Evolutionary conservation across 92 coral and sea anemone species (phyloP).

Genomic region (Micromussa lordhowensis): DNA sequence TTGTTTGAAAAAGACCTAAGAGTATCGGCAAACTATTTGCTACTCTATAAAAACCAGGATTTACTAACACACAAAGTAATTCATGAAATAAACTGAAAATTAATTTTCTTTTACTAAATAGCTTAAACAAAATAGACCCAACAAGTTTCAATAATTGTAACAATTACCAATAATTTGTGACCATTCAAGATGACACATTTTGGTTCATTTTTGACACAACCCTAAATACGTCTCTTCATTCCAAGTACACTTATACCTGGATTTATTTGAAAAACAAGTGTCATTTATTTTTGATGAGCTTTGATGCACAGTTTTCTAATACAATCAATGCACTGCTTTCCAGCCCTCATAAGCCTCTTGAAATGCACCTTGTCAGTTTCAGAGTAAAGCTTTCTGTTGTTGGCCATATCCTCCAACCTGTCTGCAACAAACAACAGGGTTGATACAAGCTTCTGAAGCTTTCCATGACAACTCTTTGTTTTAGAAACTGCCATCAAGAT

Average conservation of each 20-base stretch:
- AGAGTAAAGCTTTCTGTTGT: constrained; percentile 24
- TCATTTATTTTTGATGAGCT: constrained; percentile 1
- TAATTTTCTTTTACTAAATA: background rate
- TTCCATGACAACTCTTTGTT: constrained; percentile 47
- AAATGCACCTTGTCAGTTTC: constrained; percentile 32
- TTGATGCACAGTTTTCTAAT: constrained; percentile 35
- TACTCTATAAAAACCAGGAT: background rate
- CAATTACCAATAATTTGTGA: background rate
- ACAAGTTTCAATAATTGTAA: background rate
- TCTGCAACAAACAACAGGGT: constrained; percentile 55
- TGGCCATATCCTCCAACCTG: constrained; percentile 54
- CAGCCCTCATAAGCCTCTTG: constrained; percentile 37
- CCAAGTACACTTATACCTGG: background rate
- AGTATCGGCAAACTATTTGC: background rate
- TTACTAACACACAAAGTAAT: background rate
- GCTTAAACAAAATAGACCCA: background rate
- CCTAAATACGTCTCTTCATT: background rate
- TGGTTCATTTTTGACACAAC: background rate
- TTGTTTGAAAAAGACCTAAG: background rate
- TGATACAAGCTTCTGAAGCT: constrained; percentile 36
- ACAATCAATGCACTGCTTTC: constrained; percentile 47
- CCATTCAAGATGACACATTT: background rate
- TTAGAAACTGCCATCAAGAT: constrained; percentile 70
- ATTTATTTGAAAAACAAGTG: background rate
- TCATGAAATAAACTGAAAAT: background rate